phyloP scores from a whole-genome alignment of 2,113 vertebrate genomes.

The Grammomys surdaster region DNA sequence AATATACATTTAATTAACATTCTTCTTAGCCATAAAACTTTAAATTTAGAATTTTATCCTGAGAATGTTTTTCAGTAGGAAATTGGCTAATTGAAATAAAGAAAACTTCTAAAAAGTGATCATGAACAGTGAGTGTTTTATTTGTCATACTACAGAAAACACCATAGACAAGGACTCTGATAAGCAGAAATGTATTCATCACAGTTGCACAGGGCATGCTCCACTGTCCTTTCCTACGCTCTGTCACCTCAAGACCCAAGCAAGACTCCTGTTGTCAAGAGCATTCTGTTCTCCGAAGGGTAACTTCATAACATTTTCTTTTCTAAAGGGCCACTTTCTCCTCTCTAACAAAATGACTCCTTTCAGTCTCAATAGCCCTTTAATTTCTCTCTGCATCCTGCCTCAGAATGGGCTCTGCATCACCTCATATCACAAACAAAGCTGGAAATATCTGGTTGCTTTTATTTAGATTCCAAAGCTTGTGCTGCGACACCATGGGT shows the following conservation, averaged over 20 bases:
- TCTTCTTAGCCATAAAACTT: not conserved
- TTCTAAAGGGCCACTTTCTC: not conserved
- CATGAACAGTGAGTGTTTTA: not conserved
- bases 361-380: not conserved
- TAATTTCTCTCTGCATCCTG: not conserved
- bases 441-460: too few relatives aligned
- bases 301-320: not conserved
- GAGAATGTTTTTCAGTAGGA: not conserved
- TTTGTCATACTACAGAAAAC: not conserved
- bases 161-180: too few relatives aligned
- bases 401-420: not conserved
- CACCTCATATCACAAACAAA: not conserved
- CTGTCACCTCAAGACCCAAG: not conserved
- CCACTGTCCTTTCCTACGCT: not conserved
- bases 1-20: conserved; percentile 26
- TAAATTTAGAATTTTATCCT: conserved; percentile 8
- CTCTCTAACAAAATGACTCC: not conserved
- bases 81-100: conserved; percentile 16
- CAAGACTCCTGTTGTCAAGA: not conserved
- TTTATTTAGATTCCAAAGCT: not conserved
- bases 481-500: not conserved
- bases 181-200: not conserved
- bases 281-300: not conserved
- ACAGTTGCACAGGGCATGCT: not conserved
- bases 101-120: not conserved